Conservation (phyloP, 1,140 invertebrate species). For the Plectrocnemia conspersa region DNA sequence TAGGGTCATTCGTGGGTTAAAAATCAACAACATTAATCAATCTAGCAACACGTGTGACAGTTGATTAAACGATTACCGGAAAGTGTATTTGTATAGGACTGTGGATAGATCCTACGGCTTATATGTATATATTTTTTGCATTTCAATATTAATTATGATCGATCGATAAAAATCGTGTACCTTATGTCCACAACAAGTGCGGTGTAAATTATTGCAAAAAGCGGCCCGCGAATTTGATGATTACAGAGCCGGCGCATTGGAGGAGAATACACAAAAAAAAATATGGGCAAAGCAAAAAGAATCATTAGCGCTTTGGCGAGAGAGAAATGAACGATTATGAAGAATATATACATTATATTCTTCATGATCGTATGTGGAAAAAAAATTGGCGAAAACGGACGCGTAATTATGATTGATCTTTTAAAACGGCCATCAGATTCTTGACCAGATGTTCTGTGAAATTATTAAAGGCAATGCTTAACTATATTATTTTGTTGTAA, state of each 20-base stretch:
- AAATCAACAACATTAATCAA: neutral
- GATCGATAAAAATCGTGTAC: neutral
- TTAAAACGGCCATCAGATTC: neutral
- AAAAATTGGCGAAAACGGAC: neutral
- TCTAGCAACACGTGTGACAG: constrained; percentile 1
- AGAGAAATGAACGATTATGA: neutral
- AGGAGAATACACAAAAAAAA: too few relatives aligned
- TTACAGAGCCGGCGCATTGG: too few relatives aligned
- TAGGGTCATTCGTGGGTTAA: too few relatives aligned
- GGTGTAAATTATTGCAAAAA: constrained; percentile 6
- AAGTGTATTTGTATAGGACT: constrained; percentile 2
- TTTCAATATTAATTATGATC: neutral
- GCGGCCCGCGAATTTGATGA: constrained; percentile 4
- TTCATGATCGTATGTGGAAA: too few relatives aligned
- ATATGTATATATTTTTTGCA: too few relatives aligned
- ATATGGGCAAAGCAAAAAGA: neutral
- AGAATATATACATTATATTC: too few relatives aligned
- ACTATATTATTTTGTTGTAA: too few relatives aligned
- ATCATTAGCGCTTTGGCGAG: neutral
- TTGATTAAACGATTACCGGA: constrained; percentile 6
- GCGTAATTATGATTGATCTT: constrained; percentile 6
- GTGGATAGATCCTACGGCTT: too few relatives aligned
- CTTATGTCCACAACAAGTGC: constrained; percentile 4
- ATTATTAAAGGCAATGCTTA: too few relatives aligned
- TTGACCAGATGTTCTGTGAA: too few relatives aligned